Percentiles rank a stretch among this genome's conserved stretches.
Conservation (phyloP, 2,888 invertebrate genomes). For the Ferrisia virgata region DNA sequence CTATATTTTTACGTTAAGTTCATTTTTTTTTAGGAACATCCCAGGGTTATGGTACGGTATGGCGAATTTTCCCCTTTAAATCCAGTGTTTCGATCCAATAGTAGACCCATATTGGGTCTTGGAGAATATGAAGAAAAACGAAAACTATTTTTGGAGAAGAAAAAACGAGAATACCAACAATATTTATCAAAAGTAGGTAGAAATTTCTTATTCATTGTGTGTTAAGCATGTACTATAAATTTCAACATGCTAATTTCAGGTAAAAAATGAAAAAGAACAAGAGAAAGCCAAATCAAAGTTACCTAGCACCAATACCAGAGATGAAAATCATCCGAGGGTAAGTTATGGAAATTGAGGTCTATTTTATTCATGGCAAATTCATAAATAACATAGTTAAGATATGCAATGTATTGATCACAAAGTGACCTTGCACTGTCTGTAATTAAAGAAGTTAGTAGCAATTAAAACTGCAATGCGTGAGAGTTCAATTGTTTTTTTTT, state of each 20-base stretch:
- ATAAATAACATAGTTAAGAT: not conserved
- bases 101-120: conserved; percentile 43
- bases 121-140: conserved; percentile 46
- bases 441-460: not conserved
- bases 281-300: not conserved
- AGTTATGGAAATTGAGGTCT: not conserved
- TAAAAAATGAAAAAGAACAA: not conserved
- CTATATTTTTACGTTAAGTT: no score
- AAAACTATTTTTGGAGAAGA: conserved; percentile 45
- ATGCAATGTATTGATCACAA: not conserved
- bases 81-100: conserved; percentile 44
- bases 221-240: no score
- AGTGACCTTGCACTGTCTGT: not conserved
- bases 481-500: not conserved
- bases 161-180: conserved; percentile 46
- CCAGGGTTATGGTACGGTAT: conserved; percentile 38
- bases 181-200: conserved; percentile 43
- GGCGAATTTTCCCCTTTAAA: conserved; percentile 47
- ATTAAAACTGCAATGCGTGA: not conserved
- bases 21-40: not conserved
- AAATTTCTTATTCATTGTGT: not conserved
- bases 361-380: not conserved
- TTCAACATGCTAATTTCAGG: not conserved
- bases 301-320: not conserved
- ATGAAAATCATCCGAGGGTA: not conserved